Conservation (phyloP, 2,113 vertebrate genomes). For the Lagopus muta region DNA sequence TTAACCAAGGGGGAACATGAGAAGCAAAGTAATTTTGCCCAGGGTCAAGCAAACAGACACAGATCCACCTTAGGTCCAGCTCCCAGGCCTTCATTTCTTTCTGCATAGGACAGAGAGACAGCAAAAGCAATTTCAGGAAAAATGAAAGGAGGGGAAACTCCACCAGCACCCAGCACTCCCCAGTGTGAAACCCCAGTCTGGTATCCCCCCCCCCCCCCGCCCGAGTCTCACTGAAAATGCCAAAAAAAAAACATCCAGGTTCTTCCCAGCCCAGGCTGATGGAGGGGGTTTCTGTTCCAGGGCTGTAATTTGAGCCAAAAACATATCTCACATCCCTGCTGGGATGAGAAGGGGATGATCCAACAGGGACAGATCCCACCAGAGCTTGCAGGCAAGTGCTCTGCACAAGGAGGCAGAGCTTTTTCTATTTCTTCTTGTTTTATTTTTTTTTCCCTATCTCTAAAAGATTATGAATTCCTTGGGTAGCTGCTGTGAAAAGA, state of each 20-base stretch:
- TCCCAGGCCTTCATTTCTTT: no score
- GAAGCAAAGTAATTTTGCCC: neutral
- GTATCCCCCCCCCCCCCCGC: neutral
- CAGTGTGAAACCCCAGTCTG: neutral
- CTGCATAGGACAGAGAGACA: neutral
- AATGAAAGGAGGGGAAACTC: neutral
- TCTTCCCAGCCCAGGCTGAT: neutral
- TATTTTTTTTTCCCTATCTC: no score
- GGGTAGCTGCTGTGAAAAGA: neutral
- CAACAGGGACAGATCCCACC: rapidly evolving
- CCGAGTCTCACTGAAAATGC: neutral
- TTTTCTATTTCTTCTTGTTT: neutral
- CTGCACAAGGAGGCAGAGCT: rapidly evolving
- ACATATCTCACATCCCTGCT: neutral
- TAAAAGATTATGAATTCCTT: rapidly evolving
- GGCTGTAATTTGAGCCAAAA: neutral
- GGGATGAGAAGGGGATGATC: neutral
- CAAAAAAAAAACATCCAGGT: neutral
- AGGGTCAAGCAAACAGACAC: no score
- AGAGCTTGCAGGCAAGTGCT: neutral
- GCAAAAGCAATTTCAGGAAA: neutral
- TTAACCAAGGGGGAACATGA: neutral
- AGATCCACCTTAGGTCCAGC: neutral
- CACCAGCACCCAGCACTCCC: neutral
- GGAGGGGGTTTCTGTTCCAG: neutral